phyloP scores from a whole-genome alignment of 92 coral and sea anemone species.

The Galaxea fascicularis region DNA sequence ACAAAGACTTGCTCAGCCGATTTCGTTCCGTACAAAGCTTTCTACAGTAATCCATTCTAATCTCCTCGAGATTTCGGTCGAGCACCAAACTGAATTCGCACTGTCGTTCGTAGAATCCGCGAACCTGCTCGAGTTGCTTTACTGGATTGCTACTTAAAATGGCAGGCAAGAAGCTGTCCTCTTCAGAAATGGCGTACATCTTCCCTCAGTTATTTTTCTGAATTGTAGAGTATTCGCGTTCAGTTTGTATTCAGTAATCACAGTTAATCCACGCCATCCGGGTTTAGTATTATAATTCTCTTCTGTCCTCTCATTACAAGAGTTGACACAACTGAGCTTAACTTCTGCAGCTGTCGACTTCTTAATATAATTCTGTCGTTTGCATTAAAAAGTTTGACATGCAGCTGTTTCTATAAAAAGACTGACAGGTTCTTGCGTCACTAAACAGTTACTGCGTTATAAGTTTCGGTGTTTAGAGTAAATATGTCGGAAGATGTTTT shows the following conservation, averaged over 20 bases:
- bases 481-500: not conserved
- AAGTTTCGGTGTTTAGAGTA: not conserved
- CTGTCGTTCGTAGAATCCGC: conserved; percentile 81
- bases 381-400: conserved; percentile 29
- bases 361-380: not conserved
- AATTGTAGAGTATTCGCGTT: not conserved
- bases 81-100: conserved; percentile 60
- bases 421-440: conserved; percentile 31
- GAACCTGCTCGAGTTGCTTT: conserved; percentile 86
- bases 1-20: conserved; percentile 87
- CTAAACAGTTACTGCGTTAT: conserved; percentile 17
- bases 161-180: conserved; percentile 87
- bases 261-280: conserved; percentile 27
- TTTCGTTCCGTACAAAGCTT: conserved; percentile 80
- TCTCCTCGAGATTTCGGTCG: conserved; percentile 79
- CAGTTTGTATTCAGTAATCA: not conserved
- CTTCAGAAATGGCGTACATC: conserved; percentile 80
- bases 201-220: not conserved
- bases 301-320: not conserved
- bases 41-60: conserved; percentile 78
- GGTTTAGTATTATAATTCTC: conserved; percentile 16
- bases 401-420: conserved; percentile 15
- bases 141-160: conserved; percentile 71
- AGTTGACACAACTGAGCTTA: conserved; percentile 12
- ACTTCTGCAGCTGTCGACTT: conserved; percentile 30